Evolutionary conservation across 2,113 vertebrate species (phyloP), one percentile per base, ranked within the genome.

Genomic region (Clarias gariepinus): DNA sequence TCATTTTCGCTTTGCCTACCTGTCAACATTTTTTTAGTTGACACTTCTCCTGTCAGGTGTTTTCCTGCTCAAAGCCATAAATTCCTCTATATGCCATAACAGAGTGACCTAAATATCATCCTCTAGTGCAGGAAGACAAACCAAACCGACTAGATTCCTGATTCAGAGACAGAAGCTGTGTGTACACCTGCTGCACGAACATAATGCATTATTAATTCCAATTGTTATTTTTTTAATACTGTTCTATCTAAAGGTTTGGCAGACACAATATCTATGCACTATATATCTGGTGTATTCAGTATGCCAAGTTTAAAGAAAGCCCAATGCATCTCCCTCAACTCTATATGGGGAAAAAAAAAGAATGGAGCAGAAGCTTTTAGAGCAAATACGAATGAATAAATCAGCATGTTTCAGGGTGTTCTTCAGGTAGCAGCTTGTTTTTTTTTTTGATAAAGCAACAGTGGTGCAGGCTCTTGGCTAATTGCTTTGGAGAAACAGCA

Each of bases 331-430:
- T 90, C 88, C 88, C 83, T 88, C 89, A 89, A 41, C 47, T 60
- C 82, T 81, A 12, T 74, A 84, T 76, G 11, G 47, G 7, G 7
- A 57, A 82, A 80, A 87, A 83, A 66, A 91, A 92, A 88, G 91
- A 91, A 78, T 89, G 89, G 90, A 89, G 84, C 88, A 91, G 84
- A 86, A 85, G 89, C 90, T 93, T 93, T 94, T 91, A 92, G 79
- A 89, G 73, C 78, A 93, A 94, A 95, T 91, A 94, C 91, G 88
- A 89, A 95, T 94, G 93, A 95, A 95, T 94, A 94, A 95, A 92
- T 95, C 91, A 94, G 91, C 90, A 92, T 91, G 91, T 92, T 94
- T 89, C 30, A 81, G 91, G 91, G 89, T 91, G 91, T 90, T 83
- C 91, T 89, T 94, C 92, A 93, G 93, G 90, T 94, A 90, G 91